Base-by-base conservation (phyloP, 2,113 vertebrate species). In the Neogobius melanostomus region DNA sequence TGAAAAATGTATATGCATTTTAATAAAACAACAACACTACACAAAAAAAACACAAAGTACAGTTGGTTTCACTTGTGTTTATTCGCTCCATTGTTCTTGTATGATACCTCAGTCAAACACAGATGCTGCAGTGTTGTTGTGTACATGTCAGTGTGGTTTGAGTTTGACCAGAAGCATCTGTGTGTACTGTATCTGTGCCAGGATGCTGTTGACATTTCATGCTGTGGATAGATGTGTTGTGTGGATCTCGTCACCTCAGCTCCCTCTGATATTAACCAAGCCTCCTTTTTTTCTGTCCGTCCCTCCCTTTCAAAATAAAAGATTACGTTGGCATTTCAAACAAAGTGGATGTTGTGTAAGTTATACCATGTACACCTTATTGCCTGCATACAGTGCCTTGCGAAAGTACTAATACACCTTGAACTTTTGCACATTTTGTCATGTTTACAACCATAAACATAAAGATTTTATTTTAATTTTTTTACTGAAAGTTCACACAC, bases 131-230 rank as follows among this genome's bases (percentile, higher is more conserved):
- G 36, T 8, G n/a, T n/a, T n/a, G 8, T 64, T 79, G 71, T 78
- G 70, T 77, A 84, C 85, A 84, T 84, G 85, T 75, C 78, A 80
- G 74, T 79, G 7, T 51, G 66, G 75, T 76, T 61, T 79, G 76
- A 77, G 75, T 53, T 66, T 68, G 75, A 67, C 82, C 82, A 87
- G 79, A 79, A 81, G 76, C n/a, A 52, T 70, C 79, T 82, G 85
- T 82, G 76, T 64, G 15, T 36, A 36, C 28, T 43, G 11, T 42
- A 74, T 52, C 50, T 71, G 85, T 74, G 73, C 69, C 21, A 60
- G 75, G 63, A 69, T 71, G 16, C 69, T 85, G 83, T 82, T 88
- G 80, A 85, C 83, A 86, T 82, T 85, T 83, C 49, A 16, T 68
- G 71, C 81, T 78, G 82, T 81, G 80, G 82, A 85, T 57, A 76